Evolutionary conservation across 92 coral and sea anemone species (phyloP).

Genomic region (Zoanthus gigantus): DNA sequence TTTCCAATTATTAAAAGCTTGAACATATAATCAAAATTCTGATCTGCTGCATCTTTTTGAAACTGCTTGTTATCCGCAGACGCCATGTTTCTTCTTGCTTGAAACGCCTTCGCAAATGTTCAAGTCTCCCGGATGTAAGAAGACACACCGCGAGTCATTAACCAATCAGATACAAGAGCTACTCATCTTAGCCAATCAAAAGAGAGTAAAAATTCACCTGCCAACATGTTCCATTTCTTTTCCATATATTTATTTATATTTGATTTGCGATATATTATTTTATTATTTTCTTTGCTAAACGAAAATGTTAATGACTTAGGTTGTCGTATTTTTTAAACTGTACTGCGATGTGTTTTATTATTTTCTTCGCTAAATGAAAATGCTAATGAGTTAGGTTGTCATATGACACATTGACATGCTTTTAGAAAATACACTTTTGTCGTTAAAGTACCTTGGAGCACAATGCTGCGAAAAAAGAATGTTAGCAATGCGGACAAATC

Average conservation of each 20-base stretch:
- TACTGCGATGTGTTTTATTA: neutral
- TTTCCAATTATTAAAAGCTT: conserved; percentile 98
- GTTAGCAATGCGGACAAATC: conserved; percentile 1
- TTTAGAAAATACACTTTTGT: neutral
- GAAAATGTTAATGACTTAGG: neutral
- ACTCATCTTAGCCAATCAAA: conserved; percentile 72
- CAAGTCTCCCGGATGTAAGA: conserved; percentile 79
- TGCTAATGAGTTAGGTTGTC: neutral
- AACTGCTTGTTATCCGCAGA: conserved; percentile 97
- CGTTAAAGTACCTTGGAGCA: conserved; percentile 9
- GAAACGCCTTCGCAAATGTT: conserved; percentile 69
- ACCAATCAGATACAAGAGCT: conserved; percentile 72
- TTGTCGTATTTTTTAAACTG: neutral
- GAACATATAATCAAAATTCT: conserved; percentile 99
- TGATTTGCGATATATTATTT: neutral
- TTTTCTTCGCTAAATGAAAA: neutral
- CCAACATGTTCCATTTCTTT: conserved; percentile 53
- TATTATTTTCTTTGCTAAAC: neutral
- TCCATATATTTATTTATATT: neutral
- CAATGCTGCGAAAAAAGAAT: neutral
- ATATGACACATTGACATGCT: neutral
- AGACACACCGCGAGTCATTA: conserved; percentile 31
- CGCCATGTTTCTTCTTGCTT: conserved; percentile 76
- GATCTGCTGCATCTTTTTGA: conserved; percentile 99
- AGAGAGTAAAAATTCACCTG: conserved; percentile 79